Evolutionary conservation across 2,797 vertebrate genomes (phyloP).

Genomic region (Cynodonichthys magdalenae): DNA sequence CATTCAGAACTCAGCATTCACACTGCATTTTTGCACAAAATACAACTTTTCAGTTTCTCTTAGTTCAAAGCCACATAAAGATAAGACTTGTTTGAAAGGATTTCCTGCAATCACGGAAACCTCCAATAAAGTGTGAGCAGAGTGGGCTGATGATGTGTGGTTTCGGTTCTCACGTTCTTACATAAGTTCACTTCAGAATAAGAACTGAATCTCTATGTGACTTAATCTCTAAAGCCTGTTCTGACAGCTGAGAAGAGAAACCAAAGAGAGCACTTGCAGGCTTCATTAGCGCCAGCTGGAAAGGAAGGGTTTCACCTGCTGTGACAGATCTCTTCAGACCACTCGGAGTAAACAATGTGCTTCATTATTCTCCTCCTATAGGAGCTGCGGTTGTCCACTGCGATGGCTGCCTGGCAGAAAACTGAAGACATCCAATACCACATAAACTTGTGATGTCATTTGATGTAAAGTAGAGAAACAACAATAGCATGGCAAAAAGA

Average conservation of each 20-base stretch:
- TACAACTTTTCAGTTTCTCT: constrained; percentile 41
- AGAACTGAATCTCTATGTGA: constrained; percentile 38
- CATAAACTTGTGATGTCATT: constrained; percentile 14
- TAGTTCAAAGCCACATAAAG: constrained; percentile 24
- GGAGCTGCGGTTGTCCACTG: constrained; percentile 19
- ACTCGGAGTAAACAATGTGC: constrained; percentile 56
- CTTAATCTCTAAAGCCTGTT: constrained; percentile 62
- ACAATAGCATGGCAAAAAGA: background rate
- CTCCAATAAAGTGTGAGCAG: constrained; percentile 15
- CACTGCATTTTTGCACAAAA: background rate
- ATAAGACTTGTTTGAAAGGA: constrained; percentile 27
- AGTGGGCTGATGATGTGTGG: constrained; percentile 15
- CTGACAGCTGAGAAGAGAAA: constrained; percentile 55
- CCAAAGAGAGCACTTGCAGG: constrained; percentile 46
- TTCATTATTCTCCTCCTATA: constrained; percentile 59
- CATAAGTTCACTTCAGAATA: constrained; percentile 41
- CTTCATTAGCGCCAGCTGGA: constrained; percentile 65
- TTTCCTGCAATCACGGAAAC: constrained; percentile 21
- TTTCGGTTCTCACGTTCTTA: constrained; percentile 39
- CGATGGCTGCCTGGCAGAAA: constrained; percentile 25
- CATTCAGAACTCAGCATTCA: background rate
- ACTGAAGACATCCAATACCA: constrained; percentile 4
- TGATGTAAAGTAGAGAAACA: background rate
- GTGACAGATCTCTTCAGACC: constrained; percentile 61
- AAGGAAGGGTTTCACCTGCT: constrained; percentile 63